phyloP scores from a whole-genome alignment of 2,113 vertebrate species.

The Chionodraco myersi region DNA sequence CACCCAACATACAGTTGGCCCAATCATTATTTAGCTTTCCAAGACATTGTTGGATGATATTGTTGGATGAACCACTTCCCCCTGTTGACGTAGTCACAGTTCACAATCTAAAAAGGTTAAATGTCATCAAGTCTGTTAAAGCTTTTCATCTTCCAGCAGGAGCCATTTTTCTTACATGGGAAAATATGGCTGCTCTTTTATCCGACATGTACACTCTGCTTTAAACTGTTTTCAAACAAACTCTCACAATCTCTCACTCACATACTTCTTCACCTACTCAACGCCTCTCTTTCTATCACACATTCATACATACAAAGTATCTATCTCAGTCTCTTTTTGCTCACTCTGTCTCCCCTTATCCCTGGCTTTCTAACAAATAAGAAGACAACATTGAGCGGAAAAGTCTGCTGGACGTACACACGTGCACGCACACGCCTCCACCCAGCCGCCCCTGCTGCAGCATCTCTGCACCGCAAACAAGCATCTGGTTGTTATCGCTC shows the following conservation, averaged over 20 bases:
- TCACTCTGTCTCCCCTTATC: slow-evolving; percentile 62
- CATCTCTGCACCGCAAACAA: slow-evolving; percentile 78
- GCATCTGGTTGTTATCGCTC: slow-evolving; percentile 80
- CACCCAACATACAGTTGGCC: not conserved
- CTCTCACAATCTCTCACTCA: slow-evolving; percentile 10
- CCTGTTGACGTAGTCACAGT: not conserved
- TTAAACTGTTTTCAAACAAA: slow-evolving; percentile 9
- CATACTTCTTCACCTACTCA: slow-evolving; percentile 6
- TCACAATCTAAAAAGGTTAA: not conserved
- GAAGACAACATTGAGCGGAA: slow-evolving; percentile 52
- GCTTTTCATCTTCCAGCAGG: not conserved
- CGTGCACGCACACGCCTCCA: slow-evolving; percentile 40
- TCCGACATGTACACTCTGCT: not conserved
- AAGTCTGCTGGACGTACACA: slow-evolving; percentile 64
- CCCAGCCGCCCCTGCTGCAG: slow-evolving; percentile 48
- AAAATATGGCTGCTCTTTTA: not conserved
- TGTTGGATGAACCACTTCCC: not conserved
- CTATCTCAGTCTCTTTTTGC: slow-evolving; percentile 38
- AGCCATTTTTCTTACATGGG: not conserved
- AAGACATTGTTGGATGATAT: not conserved
- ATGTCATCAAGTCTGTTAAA: not conserved
- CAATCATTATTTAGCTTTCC: not conserved
- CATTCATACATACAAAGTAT: slow-evolving; percentile 23
- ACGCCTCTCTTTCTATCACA: slow-evolving; percentile 27
- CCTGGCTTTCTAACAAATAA: slow-evolving; percentile 64